These are phyloP conservation scores for Habropoda laboriosa DNA, from an alignment of 1,140 invertebrate genomes.

Conservation along the genomic window DNA sequence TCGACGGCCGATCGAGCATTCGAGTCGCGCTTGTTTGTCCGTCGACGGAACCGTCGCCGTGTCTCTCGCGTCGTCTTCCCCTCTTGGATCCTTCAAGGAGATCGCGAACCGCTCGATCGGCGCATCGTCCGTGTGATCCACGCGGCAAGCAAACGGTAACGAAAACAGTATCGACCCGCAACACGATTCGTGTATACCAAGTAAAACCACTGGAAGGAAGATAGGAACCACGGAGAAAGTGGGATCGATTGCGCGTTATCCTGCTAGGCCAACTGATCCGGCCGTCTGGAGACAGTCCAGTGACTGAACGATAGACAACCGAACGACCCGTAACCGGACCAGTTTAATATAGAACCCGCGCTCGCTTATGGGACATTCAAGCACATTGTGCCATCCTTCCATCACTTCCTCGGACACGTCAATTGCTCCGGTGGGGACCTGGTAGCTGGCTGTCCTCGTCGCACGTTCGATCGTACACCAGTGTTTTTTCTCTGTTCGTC, in stretches of 20 bases:
- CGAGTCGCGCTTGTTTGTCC: conserved; percentile 16
- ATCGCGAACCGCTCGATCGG: background rate
- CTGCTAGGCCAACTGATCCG: conserved; percentile 42
- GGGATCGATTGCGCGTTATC: conserved; percentile 38
- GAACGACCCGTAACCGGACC: conserved; percentile 68
- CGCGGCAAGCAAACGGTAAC: too few relatives aligned
- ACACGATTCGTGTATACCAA: too few relatives aligned
- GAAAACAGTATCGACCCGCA: background rate
- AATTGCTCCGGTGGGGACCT: conserved; percentile 69
- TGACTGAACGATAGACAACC: conserved; percentile 62
- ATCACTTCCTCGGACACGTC: conserved; percentile 75
- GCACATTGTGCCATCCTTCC: conserved; percentile 73
- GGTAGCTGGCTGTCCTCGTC: conserved; percentile 49
- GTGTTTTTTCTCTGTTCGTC: conserved; percentile 47
- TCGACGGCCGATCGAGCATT: conserved; percentile 32
- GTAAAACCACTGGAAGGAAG: too few relatives aligned
- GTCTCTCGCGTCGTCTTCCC: background rate
- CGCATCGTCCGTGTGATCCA: conserved; percentile 7
- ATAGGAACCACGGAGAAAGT: too few relatives aligned
- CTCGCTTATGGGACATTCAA: conserved; percentile 67
- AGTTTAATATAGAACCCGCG: conserved; percentile 71
- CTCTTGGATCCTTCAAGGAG: conserved; percentile 2
- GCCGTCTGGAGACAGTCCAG: conserved; percentile 47
- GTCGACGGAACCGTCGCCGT: background rate
- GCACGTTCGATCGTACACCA: background rate